Evolutionary conservation across 1,140 invertebrate species (phyloP).

Genomic region (Conus ventricosus): DNA sequence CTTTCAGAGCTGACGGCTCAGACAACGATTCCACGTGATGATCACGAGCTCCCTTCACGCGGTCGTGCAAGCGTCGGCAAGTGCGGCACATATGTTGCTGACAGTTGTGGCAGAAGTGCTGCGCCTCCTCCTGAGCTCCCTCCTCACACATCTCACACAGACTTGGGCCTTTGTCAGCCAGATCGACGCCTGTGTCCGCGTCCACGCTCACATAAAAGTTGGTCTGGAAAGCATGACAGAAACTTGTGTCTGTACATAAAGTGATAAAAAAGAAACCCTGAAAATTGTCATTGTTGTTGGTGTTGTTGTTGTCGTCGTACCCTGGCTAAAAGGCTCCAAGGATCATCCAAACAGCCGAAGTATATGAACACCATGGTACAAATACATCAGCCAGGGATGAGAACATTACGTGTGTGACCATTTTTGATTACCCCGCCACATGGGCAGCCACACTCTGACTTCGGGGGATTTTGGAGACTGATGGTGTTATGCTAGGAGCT

Average conservation of each 20-base stretch:
- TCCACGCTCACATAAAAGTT: conserved; percentile 20
- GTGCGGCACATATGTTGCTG: conserved; percentile 17
- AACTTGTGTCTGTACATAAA: neutral
- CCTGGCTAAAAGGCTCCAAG: too few relatives aligned
- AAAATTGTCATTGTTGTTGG: too few relatives aligned
- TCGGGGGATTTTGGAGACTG: too few relatives aligned
- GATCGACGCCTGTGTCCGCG: neutral
- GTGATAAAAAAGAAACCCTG: too few relatives aligned
- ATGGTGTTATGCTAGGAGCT: too few relatives aligned
- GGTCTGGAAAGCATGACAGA: conserved; percentile 15
- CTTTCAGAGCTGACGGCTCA: neutral
- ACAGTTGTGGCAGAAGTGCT: conserved; percentile 15
- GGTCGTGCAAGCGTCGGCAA: conserved; percentile 26
- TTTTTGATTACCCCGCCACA: too few relatives aligned
- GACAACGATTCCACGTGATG: conserved; percentile 14
- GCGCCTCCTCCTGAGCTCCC: neutral
- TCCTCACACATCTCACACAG: conserved; percentile 34
- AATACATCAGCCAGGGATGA: too few relatives aligned
- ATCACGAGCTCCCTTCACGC: neutral
- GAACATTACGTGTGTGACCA: too few relatives aligned
- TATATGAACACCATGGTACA: too few relatives aligned
- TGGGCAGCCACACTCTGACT: too few relatives aligned
- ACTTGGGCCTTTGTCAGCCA: neutral
- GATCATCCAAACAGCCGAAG: too few relatives aligned
- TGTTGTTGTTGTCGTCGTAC: too few relatives aligned